phyloP scores from a whole-genome alignment of 2,888 invertebrate genomes.

The Pyrgus malvae region DNA sequence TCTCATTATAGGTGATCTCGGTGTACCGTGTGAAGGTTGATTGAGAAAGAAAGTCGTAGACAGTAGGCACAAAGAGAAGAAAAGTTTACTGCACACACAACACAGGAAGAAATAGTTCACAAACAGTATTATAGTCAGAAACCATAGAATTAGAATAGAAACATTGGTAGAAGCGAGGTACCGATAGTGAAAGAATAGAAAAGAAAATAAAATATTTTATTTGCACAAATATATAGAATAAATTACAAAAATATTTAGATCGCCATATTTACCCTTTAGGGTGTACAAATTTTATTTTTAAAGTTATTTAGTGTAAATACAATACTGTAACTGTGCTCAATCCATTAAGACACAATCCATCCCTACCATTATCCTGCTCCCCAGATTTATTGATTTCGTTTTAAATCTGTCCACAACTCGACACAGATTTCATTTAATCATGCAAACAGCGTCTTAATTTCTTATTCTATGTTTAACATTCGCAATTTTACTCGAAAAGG shows the following conservation, averaged over 20 bases:
- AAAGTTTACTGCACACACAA: not conserved
- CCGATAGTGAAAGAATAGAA: not conserved
- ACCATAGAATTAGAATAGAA: not conserved
- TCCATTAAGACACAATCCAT: no score
- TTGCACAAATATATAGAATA: no score
- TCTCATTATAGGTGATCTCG: not conserved
- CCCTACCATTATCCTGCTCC: no score
- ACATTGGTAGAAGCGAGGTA: not conserved
- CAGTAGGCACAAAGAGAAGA: not conserved
- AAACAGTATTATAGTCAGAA: not conserved
- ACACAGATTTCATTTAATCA: slow-evolving; percentile 6
- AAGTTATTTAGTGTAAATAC: no score
- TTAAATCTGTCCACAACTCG: not conserved
- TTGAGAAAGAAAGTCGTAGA: not conserved
- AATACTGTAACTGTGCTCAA: no score
- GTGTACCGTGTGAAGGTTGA: not conserved
- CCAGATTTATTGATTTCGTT: no score
- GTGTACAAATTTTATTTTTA: no score
- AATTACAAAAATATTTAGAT: no score
- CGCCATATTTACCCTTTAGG: no score
- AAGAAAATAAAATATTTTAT: not conserved
- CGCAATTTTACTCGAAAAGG: slow-evolving; percentile 10
- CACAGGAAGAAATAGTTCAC: not conserved
- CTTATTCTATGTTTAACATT: slow-evolving; percentile 22
- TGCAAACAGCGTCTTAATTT: slow-evolving; percentile 17